Percentiles rank a stretch among this genome's conserved stretches.
These are phyloP conservation scores for Aphelenchoides besseyi DNA, from an alignment of 1,140 invertebrate genomes.

Conservation along the genomic window DNA sequence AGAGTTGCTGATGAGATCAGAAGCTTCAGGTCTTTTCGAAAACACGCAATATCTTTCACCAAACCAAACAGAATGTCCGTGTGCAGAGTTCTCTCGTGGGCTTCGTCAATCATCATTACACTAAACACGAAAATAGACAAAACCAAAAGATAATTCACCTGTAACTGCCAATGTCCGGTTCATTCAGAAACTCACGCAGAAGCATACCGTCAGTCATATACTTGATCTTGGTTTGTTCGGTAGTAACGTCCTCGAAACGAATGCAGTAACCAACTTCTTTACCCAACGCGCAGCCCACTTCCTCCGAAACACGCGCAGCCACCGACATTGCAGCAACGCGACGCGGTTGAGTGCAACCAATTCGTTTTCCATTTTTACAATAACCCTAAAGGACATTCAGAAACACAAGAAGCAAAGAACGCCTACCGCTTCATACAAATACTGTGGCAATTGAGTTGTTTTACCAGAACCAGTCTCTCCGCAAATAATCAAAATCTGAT, in stretches of 20 bases:
- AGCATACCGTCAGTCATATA: slow-evolving; percentile 99
- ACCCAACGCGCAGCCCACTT: slow-evolving; percentile 73
- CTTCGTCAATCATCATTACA: slow-evolving; percentile 99
- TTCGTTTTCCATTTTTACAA: slow-evolving; percentile 73
- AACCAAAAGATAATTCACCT: slow-evolving; percentile 63
- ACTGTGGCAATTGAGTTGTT: slow-evolving; percentile 99
- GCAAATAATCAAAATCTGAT: slow-evolving; percentile 92
- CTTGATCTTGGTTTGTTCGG: slow-evolving; percentile 77
- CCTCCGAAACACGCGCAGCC: slow-evolving; percentile 73
- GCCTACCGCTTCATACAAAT: slow-evolving; percentile 84
- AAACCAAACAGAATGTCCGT: slow-evolving; percentile 97
- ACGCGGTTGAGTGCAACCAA: slow-evolving; percentile 75
- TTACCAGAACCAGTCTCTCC: slow-evolving; percentile 72
- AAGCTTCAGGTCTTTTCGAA: slow-evolving; percentile 87
- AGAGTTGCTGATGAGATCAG: slow-evolving; percentile 95
- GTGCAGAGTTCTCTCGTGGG: slow-evolving; percentile 93
- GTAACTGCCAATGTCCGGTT: slow-evolving; percentile 88
- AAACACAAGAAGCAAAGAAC: slow-evolving; percentile 26
- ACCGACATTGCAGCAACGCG: slow-evolving; percentile 79
- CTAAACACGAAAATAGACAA: slow-evolving; percentile 65
- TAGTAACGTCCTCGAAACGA: slow-evolving; percentile 77
- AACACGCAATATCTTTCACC: slow-evolving; percentile 93
- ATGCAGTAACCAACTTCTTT: slow-evolving; percentile 75
- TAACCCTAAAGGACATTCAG: slow-evolving; percentile 64
- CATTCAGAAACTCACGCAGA: slow-evolving; percentile 90